Evolutionary conservation across 2,888 invertebrate species (phyloP).

Genomic region (Galeopsomyia nigrocyanea): DNA sequence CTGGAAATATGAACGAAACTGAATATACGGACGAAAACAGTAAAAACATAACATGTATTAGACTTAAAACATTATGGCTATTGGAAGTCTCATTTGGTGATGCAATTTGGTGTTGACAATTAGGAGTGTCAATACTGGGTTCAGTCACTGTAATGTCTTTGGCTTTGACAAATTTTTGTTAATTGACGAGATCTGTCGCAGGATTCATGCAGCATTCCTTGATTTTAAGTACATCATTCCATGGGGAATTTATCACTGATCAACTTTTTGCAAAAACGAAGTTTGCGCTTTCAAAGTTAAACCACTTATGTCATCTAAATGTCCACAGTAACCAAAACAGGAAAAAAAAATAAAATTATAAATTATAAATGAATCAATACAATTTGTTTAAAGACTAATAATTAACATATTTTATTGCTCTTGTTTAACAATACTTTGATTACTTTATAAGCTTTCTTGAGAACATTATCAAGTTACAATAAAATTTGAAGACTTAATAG

Average conservation of each 20-base stretch:
- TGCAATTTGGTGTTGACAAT: too few relatives aligned
- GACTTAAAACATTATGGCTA: too few relatives aligned
- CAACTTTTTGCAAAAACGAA: constrained; percentile 56
- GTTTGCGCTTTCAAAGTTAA: constrained; percentile 58
- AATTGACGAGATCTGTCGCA: constrained; percentile 11
- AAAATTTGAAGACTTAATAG: constrained; percentile 14
- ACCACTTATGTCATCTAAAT: constrained; percentile 61
- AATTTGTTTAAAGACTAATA: constrained; percentile 36
- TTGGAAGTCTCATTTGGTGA: too few relatives aligned
- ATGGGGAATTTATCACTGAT: constrained; percentile 50
- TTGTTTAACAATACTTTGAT: constrained; percentile 43
- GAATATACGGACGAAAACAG: background rate
- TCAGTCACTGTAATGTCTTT: too few relatives aligned
- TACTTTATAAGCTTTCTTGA: constrained; percentile 21
- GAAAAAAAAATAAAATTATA: constrained; percentile 44
- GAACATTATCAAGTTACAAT: constrained; percentile 12
- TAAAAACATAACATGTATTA: too few relatives aligned
- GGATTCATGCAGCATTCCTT: constrained; percentile 25
- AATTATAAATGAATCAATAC: constrained; percentile 27
- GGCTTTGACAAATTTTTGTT: background rate
- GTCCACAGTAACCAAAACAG: constrained; percentile 50
- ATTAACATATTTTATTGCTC: constrained; percentile 33
- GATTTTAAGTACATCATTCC: constrained; percentile 30
- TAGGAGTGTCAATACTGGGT: too few relatives aligned
- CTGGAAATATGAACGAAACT: background rate